Evolutionary conservation across 2,113 vertebrate species (phyloP), one percentile per base, ranked within the genome.

Genomic region (Gobius niger): DNA sequence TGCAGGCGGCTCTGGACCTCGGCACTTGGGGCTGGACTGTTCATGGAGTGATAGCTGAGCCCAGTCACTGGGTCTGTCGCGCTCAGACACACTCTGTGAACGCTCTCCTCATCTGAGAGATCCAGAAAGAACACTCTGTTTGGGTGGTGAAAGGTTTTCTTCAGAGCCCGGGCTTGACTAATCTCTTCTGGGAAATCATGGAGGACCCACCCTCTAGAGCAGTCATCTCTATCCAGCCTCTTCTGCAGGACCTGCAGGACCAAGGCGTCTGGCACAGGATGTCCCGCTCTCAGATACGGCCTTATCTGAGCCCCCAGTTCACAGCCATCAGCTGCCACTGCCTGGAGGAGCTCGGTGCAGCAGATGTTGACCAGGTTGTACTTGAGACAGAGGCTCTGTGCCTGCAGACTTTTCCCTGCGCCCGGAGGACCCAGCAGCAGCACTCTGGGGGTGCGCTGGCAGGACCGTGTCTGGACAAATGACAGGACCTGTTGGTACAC

Each of bases 41-140:
- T 60, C 14, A 60, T 15, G 15, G 40, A 42, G 57, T 60, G 40
- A 42, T 64, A 97, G 96, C 95, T 95, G 77, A 96, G 91, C 67
- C 97, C 96, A 0, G 92, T 96, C 85, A 95, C 19, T 0, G 95
- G 95, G 67, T 98, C 97, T 0, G 72, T 87, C n/a, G 91, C 92
- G 65, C 93, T 92, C 14, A 94, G 92, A 18, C 83, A 90, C 77
- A 96, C 81, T 9, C 95, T 93, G 82, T 98, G 94, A 1, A 95
- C 2, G 86, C 94, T 88, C 4, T 93, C 86, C 0, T 96, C 95
- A 0, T 94, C 84, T 0, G 93, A 88, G 68, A 95, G 78, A 11
- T 93, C 93, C 90, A 99, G 86, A 91, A 98, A 94, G 77, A 96
- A 97, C 6, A 99, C 93, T 84, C 95, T 96, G 93, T 95, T 97